These are phyloP conservation scores for Torymus aiolomorphi DNA, from an alignment of 2,888 invertebrate species.

Conservation along the genomic window DNA sequence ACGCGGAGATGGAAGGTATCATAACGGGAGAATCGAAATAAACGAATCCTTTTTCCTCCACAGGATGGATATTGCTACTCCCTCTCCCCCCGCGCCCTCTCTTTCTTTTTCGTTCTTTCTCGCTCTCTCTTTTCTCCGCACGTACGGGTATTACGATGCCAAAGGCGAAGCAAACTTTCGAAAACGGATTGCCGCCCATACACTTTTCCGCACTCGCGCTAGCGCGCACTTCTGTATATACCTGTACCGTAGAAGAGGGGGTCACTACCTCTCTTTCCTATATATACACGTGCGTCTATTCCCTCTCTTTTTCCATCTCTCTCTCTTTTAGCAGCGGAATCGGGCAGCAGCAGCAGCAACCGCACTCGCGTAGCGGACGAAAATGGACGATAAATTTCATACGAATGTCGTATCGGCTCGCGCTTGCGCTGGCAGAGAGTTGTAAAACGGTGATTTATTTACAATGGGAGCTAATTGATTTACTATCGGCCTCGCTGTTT, in stretches of 20 bases:
- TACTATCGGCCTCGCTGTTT: conserved; percentile 65
- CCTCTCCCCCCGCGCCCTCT: background rate
- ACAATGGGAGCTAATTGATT: conserved; percentile 74
- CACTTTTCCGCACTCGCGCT: background rate
- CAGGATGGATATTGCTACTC: conserved; percentile 36
- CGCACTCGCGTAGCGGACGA: conserved; percentile 57
- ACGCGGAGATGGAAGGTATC: conserved; percentile 26
- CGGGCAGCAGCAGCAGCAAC: background rate
- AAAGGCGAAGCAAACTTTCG: conserved; percentile 28
- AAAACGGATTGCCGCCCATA: conserved; percentile 34
- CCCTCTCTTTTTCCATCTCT: conserved; percentile 47
- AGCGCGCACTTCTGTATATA: background rate
- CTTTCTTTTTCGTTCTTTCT: background rate
- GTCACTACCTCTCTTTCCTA: background rate
- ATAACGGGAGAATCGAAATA: conserved; percentile 38
- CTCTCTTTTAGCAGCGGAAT: background rate
- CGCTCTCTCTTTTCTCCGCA: conserved; percentile 14
- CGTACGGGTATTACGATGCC: background rate
- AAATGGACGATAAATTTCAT: conserved; percentile 73
- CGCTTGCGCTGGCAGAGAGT: conserved; percentile 64
- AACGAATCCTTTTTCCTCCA: conserved; percentile 38
- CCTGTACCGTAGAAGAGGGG: background rate
- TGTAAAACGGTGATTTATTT: conserved; percentile 75
- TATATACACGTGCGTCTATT: background rate
- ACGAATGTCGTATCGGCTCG: conserved; percentile 68